Base-by-base conservation (phyloP, 2,888 invertebrate species). In the Erebia epiphron region DNA sequence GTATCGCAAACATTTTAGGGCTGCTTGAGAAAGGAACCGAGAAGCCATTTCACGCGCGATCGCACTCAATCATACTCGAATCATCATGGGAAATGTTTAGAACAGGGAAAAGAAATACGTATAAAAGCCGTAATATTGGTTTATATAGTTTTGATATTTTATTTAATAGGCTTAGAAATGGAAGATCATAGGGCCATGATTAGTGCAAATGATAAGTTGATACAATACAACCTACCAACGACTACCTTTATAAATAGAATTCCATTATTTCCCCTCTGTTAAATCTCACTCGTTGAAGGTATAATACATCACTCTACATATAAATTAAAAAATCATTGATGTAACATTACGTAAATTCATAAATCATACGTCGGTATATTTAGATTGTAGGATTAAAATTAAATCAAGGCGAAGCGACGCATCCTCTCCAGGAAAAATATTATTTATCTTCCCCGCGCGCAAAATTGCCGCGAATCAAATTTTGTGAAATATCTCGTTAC, bases 391-490 rank as follows among this genome's bases (percentile, higher is more conserved):
- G 72, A 73, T 81, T 77, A 77, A 72, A 82, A 86, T 85, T 82
- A 83, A 83, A 86, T 86, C 78, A 80, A 71, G 78, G 79, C 77
- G 82, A 83, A 78, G 79, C 80, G 78, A 78, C 80, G 75, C 79
- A 77, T 80, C 79, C 80, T 79, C 79, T 72, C 78, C 77, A 78
- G 81, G 83, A 86, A 85, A 85, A 85, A 73, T 84, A 85, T 71
- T 84, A 83, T 35, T 35, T 35, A 88, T 86, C 85, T 77, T 83
- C 87, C 84, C 76, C 85, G 75, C 76, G 78, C 75, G 82, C 79
- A 80, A 89, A 87, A 88, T 88, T 88, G 87, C 81, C 79, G 83
- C 72, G 80, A 89, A 90, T 90, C 86, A 88, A 88, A 89, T 89
- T 89, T 87, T 86, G 83, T 75, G 81, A 85, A 87, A 88, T 88